Evolutionary conservation across 1,140 invertebrate genomes (phyloP).

Genomic region (Manduca sexta): DNA sequence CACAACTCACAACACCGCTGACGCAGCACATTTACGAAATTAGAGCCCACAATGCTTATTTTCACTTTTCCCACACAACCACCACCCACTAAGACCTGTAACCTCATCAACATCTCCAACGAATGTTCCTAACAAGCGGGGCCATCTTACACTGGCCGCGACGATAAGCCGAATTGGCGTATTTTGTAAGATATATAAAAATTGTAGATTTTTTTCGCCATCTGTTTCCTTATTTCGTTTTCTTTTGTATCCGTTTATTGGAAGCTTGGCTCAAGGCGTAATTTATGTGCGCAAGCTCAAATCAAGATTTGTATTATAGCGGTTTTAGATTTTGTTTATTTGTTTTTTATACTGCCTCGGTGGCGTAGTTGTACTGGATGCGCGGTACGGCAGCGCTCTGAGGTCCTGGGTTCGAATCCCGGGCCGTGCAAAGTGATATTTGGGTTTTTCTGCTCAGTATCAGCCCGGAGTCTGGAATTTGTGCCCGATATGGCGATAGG

Average conservation of each 20-base stretch:
- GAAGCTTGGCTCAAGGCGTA: slow-evolving; percentile 43
- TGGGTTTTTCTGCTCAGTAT: too few relatives aligned
- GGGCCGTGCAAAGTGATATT: too few relatives aligned
- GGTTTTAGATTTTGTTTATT: slow-evolving; percentile 3
- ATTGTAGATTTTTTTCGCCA: slow-evolving; percentile 44
- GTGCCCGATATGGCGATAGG: too few relatives aligned
- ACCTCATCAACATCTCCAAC: neutral
- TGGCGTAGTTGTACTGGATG: too few relatives aligned
- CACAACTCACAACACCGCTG: slow-evolving; percentile 37
- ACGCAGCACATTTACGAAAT: slow-evolving; percentile 41
- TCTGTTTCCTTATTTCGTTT: slow-evolving; percentile 60
- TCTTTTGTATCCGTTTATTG: slow-evolving; percentile 53
- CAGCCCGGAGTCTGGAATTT: too few relatives aligned
- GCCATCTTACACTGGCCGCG: slow-evolving; percentile 28
- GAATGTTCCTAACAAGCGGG: neutral
- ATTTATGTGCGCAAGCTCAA: slow-evolving; percentile 48
- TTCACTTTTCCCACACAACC: slow-evolving; percentile 48
- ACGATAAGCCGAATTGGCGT: slow-evolving; percentile 31
- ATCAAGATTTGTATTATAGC: slow-evolving; percentile 28
- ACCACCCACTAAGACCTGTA: slow-evolving; percentile 23
- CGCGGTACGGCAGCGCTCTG: too few relatives aligned
- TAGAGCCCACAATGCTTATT: slow-evolving; percentile 50
- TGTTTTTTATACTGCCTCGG: too few relatives aligned
- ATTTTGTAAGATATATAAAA: slow-evolving; percentile 46
- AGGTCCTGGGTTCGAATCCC: too few relatives aligned